Evolutionary conservation across 1,140 invertebrate species (phyloP).

Genomic region (Trichonephila clavata): DNA sequence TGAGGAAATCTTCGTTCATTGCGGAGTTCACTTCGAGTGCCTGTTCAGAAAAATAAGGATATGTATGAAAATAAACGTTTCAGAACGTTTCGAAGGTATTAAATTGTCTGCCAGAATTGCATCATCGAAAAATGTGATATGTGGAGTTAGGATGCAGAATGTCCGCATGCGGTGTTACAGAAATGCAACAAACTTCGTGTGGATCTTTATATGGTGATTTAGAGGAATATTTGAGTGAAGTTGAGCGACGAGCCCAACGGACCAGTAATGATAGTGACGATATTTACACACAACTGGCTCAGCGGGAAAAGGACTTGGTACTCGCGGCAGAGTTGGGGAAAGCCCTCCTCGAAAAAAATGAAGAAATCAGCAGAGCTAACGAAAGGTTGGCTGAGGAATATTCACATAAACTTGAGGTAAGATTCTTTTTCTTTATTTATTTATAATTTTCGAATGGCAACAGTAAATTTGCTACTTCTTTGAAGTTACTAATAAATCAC

Average conservation of each 20-base stretch:
- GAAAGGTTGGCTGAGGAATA: constrained; percentile 93
- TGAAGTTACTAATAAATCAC: too few relatives aligned
- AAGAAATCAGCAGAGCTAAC: constrained; percentile 92
- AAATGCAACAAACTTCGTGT: constrained; percentile 77
- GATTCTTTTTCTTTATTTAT: not conserved
- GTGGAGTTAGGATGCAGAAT: constrained; percentile 57
- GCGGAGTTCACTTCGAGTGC: not conserved
- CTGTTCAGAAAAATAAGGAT: not conserved
- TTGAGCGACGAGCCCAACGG: constrained; percentile 80
- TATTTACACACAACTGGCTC: constrained; percentile 90
- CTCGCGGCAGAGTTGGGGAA: constrained; percentile 97
- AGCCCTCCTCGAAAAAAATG: constrained; percentile 95
- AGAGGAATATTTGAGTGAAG: constrained; percentile 84
- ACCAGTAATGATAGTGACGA: constrained; percentile 84
- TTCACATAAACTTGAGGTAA: constrained; percentile 94
- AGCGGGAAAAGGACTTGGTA: constrained; percentile 95
- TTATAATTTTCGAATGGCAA: too few relatives aligned
- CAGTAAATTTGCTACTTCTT: not conserved
- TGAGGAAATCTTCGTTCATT: not conserved
- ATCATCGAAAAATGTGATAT: constrained; percentile 54
- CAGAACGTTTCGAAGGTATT: constrained; percentile 43
- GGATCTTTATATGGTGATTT: constrained; percentile 79
- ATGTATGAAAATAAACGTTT: constrained; percentile 32
- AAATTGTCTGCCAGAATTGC: not conserved
- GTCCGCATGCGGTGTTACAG: constrained; percentile 75